Evolutionary conservation across 2,113 vertebrate genomes (phyloP).

Genomic region (Xyrauchen texanus): DNA sequence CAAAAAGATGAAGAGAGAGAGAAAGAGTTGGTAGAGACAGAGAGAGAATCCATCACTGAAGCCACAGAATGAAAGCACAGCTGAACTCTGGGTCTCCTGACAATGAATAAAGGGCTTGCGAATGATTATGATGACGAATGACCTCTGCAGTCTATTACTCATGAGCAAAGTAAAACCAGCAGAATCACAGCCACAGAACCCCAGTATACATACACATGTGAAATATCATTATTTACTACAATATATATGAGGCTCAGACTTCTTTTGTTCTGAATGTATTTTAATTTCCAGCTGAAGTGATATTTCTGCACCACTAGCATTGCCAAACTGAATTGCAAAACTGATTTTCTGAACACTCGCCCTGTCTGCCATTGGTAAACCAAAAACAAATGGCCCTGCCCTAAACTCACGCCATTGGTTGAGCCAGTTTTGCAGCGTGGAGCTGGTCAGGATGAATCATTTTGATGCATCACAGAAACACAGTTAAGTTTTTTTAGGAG

Average conservation of each 20-base stretch:
- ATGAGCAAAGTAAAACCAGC: conserved; percentile 39
- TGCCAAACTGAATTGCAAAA: too few relatives aligned
- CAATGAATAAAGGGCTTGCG: conserved; percentile 31
- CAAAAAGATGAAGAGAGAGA: not conserved
- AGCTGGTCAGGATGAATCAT: too few relatives aligned
- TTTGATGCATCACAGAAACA: too few relatives aligned
- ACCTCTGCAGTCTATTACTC: conserved; percentile 49
- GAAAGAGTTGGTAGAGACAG: conserved; percentile 17
- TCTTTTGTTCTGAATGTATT: not conserved
- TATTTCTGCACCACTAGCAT: too few relatives aligned
- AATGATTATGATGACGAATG: conserved; percentile 52
- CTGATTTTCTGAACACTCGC: too few relatives aligned
- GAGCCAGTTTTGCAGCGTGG: too few relatives aligned
- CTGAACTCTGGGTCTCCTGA: conserved; percentile 37
- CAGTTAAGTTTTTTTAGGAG: too few relatives aligned
- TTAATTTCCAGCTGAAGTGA: not conserved
- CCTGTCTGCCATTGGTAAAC: too few relatives aligned
- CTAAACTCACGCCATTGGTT: too few relatives aligned
- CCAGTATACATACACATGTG: conserved; percentile 24
- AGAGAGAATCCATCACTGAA: conserved; percentile 33
- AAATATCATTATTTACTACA: not conserved
- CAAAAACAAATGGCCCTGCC: too few relatives aligned
- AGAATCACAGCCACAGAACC: conserved; percentile 33
- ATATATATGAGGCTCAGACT: too few relatives aligned
- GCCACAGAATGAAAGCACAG: conserved; percentile 41